phyloP scores from a whole-genome alignment of 2,888 invertebrate genomes.

The Hydroisotoma schaefferi region DNA sequence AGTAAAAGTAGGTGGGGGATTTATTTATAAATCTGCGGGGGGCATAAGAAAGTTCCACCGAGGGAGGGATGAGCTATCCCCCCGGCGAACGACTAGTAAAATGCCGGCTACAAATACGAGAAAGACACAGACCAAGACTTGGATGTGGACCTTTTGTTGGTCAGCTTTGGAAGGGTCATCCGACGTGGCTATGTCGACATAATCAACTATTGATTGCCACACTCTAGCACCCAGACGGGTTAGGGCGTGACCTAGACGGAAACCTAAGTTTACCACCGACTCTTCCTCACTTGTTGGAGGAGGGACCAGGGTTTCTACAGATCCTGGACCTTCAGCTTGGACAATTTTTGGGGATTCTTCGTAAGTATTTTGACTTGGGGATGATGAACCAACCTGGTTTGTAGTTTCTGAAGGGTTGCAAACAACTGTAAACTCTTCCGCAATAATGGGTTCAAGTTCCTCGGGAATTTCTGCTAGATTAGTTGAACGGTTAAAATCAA shows the following conservation, averaged over 20 bases:
- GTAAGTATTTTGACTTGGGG: no score
- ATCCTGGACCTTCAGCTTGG: no score
- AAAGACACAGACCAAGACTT: conserved; percentile 73
- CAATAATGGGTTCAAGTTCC: no score
- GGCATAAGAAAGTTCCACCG: conserved; percentile 48
- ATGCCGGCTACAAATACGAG: conserved; percentile 73
- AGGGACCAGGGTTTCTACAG: no score
- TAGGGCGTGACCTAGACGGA: conserved; percentile 40
- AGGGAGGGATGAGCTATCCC: conserved; percentile 24
- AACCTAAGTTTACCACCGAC: conserved; percentile 29
- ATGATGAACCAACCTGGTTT: no score
- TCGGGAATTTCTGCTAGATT: no score
- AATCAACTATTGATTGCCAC: conserved; percentile 44
- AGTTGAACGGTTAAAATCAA: no score
- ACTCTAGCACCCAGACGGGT: conserved; percentile 37
- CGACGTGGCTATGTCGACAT: conserved; percentile 43
- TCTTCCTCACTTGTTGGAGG: no score
- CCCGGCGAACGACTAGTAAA: conserved; percentile 60
- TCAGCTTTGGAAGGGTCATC: conserved; percentile 44
- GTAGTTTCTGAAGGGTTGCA: no score
- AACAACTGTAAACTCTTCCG: no score
- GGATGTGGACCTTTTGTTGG: conserved; percentile 57
- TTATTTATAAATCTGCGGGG: conserved; percentile 41
- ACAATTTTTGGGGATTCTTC: no score
- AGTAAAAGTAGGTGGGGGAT: no score